phyloP scores from a whole-genome alignment of 2,888 invertebrate species.

The Deilephila elpenor region DNA sequence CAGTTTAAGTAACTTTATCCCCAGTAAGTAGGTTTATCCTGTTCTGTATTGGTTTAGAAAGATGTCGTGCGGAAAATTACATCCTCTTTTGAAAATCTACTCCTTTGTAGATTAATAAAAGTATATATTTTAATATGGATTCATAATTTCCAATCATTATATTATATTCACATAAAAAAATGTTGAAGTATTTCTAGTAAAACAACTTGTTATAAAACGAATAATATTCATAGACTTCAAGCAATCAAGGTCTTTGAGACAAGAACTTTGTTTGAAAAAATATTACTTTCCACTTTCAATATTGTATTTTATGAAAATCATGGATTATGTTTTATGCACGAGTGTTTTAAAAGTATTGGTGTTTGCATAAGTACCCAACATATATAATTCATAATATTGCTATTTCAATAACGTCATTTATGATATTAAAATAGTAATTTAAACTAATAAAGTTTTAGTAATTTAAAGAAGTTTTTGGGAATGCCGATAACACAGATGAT shows the following conservation, averaged over 20 bases:
- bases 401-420: too few species aligned
- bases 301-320: background rate
- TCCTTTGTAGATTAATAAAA: slow-evolving; percentile 48
- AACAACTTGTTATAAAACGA: too few species aligned
- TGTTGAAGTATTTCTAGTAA: too few species aligned
- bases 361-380: background rate
- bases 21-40: slow-evolving; percentile 62
- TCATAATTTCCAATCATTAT: background rate
- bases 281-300: background rate
- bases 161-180: too few species aligned
- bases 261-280: slow-evolving; percentile 4
- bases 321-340: background rate
- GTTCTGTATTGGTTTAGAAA: slow-evolving; percentile 63
- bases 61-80: slow-evolving; percentile 66
- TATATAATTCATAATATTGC: too few species aligned
- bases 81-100: slow-evolving; percentile 47
- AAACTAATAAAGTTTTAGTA: too few species aligned
- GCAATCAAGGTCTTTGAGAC: background rate
- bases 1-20: slow-evolving; percentile 62
- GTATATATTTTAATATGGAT: slow-evolving; percentile 28
- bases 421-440: too few species aligned
- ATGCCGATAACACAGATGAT: too few species aligned
- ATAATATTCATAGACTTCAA: background rate
- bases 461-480: too few species aligned
- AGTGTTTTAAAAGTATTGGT: background rate